These are phyloP conservation scores for Hylaeus volcanicus DNA, from an alignment of 1,140 invertebrate species.

Conservation along the genomic window DNA sequence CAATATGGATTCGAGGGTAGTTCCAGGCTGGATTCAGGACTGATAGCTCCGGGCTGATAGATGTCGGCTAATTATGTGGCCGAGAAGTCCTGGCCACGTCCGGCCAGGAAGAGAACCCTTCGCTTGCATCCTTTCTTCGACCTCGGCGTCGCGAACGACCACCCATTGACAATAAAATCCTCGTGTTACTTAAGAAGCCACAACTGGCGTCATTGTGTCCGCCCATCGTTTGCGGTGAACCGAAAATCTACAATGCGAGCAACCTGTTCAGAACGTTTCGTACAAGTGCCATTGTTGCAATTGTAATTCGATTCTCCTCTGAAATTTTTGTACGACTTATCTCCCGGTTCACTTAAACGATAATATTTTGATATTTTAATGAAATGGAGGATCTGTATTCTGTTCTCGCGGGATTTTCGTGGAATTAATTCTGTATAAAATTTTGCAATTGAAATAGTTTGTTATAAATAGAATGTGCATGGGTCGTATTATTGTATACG, in stretches of 20 bases:
- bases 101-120: conserved; percentile 71
- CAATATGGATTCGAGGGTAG: conserved; percentile 68
- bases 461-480: too few relatives aligned
- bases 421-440: too few relatives aligned
- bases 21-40: conserved; percentile 72
- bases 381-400: too few relatives aligned
- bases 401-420: too few relatives aligned
- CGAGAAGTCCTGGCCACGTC: conserved; percentile 73
- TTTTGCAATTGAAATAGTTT: too few relatives aligned
- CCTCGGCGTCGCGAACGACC: conserved; percentile 50
- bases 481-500: too few relatives aligned
- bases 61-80: conserved; percentile 81
- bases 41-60: conserved; percentile 81
- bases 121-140: conserved; percentile 44
- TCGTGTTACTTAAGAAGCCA: conserved; percentile 17
- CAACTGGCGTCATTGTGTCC: neutral
- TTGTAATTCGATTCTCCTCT: neutral
- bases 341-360: too few relatives aligned
- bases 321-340: too few relatives aligned
- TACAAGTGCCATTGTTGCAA: neutral
- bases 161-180: conserved; percentile 63
- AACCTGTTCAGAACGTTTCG: neutral
- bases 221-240: neutral
- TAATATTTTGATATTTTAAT: too few relatives aligned
- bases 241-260: neutral